These are phyloP conservation scores for Drepana arcuata DNA, from an alignment of 1,140 invertebrate genomes.

Conservation along the genomic window DNA sequence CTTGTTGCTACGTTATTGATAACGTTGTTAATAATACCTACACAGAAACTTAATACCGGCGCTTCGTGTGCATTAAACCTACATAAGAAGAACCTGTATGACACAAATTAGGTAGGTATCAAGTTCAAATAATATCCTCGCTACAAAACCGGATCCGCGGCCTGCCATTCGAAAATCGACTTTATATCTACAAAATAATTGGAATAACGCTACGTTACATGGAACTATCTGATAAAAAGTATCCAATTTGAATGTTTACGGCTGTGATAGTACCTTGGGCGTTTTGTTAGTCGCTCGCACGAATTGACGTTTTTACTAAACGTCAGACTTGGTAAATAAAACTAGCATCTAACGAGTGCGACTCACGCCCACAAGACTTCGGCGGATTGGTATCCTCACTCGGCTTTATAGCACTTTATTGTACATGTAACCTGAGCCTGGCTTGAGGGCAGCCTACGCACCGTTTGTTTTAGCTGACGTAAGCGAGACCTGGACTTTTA, in stretches of 20 bases:
- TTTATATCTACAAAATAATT: conserved; percentile 11
- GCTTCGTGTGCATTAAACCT: no score
- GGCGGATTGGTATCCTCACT: conserved; percentile 11
- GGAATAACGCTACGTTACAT: conserved; percentile 4
- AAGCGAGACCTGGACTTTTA: no score
- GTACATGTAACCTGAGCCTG: conserved; percentile 7
- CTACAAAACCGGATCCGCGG: no score
- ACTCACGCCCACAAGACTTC: conserved; percentile 9
- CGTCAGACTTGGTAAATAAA: conserved; percentile 19
- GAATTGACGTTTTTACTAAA: conserved; percentile 9
- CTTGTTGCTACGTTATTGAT: no score
- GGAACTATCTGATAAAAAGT: conserved; percentile 13
- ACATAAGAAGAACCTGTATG: no score
- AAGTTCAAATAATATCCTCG: no score
- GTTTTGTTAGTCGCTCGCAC: conserved; percentile 6
- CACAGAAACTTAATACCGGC: no score
- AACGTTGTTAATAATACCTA: no score
- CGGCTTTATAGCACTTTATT: background rate
- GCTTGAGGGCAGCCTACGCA: conserved; percentile 5
- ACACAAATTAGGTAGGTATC: no score
- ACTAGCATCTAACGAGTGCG: conserved; percentile 11
- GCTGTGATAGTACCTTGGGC: conserved; percentile 4
- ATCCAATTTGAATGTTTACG: conserved; percentile 17
- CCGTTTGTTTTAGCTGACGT: conserved; percentile 3
- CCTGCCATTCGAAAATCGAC: no score